These are phyloP conservation scores for Pachypeltis micranthus DNA, from an alignment of 1,140 invertebrate species.

Conservation along the genomic window DNA sequence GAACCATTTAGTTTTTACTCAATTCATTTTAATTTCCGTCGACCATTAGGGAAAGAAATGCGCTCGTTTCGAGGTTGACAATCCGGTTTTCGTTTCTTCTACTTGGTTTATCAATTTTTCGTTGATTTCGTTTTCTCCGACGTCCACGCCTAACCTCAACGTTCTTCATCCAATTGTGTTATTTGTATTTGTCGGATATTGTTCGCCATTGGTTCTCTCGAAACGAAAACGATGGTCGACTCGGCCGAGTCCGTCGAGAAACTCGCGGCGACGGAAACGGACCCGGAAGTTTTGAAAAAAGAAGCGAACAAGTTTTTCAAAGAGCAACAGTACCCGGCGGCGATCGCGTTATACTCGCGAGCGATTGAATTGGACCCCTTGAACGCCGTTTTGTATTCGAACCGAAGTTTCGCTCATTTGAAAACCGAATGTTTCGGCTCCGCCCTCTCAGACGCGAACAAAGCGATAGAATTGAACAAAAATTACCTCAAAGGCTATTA, in stretches of 20 bases:
- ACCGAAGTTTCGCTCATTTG: conserved; percentile 89
- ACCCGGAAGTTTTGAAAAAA: conserved; percentile 57
- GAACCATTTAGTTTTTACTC: no score
- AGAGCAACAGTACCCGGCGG: conserved; percentile 82
- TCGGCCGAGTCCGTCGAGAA: no score
- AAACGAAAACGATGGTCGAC: neutral
- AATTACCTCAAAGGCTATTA: conserved; percentile 91
- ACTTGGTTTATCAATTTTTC: no score
- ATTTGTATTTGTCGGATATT: no score
- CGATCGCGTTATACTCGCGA: conserved; percentile 81
- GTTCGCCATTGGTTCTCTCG: neutral
- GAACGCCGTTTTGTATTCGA: conserved; percentile 81
- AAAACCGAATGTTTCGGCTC: conserved; percentile 87
- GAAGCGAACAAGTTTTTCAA: conserved; percentile 62
- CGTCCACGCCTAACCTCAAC: no score
- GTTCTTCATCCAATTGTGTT: no score
- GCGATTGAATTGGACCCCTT: conserved; percentile 79
- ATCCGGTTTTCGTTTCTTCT: no score
- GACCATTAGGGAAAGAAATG: no score
- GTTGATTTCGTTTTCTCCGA: no score
- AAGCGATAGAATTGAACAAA: conserved; percentile 79
- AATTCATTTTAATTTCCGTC: no score
- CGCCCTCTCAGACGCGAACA: conserved; percentile 80
- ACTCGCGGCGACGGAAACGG: neutral
- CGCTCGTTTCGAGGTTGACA: no score